Base-by-base conservation (phyloP, 2,113 vertebrate genomes). In the Phrynosoma platyrhinos region DNA sequence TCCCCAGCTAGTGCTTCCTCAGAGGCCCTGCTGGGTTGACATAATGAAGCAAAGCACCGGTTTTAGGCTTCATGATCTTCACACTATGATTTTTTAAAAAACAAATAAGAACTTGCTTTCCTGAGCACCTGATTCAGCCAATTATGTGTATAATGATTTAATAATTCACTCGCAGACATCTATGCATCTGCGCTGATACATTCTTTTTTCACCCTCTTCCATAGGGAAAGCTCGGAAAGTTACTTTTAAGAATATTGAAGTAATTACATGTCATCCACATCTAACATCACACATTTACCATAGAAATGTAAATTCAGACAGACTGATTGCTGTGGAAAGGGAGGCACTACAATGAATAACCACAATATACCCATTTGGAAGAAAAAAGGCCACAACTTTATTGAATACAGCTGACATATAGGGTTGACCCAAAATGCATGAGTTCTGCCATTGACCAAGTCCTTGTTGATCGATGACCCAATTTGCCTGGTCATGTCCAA, bases 151-250 rank as follows among this genome's bases (percentile, higher is more conserved):
- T 27, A 88, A 86, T 1, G 1, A 91, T 83, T 87, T 74, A 88
- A 90, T 93, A 91, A 93, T 58, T 87, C 76, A 90, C 40, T 93
- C 86, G 89, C 82, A 84, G 66, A 78, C 79, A 83, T 82, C 82
- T 79, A 86, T 64, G 32, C 16, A 32, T 27, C 23, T 85, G 90
- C 84, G 72, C 32, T 84, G 75, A n/a, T 90, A 79, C 82, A 52
- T 64, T 58, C 62, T 25, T 23, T 91, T 90, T 79, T 87, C 74
- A 90, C 88, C 85, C 36, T 55, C 79, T 94, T 93, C 90, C 85
- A 4, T 23, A 12, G 55, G 55, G 55, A 58, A 58, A 58, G 14
- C 55, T 58, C 14, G 55, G 8, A 58, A 58, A 62, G 58, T 62
- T 62, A 62, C 58, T 62, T 62, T 62, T 62, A 18, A 62, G 3